Base-by-base conservation (phyloP, 2,888 invertebrate species). In the Pheosia tremula region DNA sequence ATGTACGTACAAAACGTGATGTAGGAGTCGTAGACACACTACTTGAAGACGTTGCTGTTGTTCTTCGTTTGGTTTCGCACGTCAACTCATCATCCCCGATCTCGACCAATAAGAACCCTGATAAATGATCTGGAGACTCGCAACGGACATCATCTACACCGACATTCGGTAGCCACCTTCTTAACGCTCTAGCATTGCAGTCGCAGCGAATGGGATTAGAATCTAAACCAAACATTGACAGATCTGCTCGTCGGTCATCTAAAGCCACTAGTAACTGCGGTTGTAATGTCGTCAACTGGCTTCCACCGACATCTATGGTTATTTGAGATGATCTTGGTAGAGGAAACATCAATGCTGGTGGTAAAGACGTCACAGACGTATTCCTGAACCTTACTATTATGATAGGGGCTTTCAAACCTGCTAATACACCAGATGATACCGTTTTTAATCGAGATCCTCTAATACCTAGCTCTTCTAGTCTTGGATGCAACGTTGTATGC, bases 141-240 rank as follows among this genome's bases (percentile, higher is more conserved):
- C 98, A 98, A 47, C 89, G 86, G 0, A 96, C 92, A 61, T 94
- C 94, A 36, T 94, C 93, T 91, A 96, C 94, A 55, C 95, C 95
- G 2, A 95, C 94, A 63, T 89, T 94, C 47, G 96, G 96, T 61
- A 97, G 85, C 97, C 97, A 98, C 62, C 97, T 94, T 70, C 97
- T 95, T 43, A 98, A 90, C 3, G 97, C 97, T 71, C 97, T 93
- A 1, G 97, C 96, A 77, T 96, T 96, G 81, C 98, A 98, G 83
- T 98, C 98, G 81, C 98, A 98, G 63, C 95, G 94, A 56, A 98
- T 96, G 0, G 98, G 98, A 86, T 98, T 97, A 4, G 95, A 95
- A 57, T 95, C 95, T 52, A 98, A 90, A 0, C 98, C 98, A 63
- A 95, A 91, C 75, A 98, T 94, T 53, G 95, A 95, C 52, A 98